Base-by-base conservation (phyloP, 2,113 vertebrate genomes). In the Zeus faber region DNA sequence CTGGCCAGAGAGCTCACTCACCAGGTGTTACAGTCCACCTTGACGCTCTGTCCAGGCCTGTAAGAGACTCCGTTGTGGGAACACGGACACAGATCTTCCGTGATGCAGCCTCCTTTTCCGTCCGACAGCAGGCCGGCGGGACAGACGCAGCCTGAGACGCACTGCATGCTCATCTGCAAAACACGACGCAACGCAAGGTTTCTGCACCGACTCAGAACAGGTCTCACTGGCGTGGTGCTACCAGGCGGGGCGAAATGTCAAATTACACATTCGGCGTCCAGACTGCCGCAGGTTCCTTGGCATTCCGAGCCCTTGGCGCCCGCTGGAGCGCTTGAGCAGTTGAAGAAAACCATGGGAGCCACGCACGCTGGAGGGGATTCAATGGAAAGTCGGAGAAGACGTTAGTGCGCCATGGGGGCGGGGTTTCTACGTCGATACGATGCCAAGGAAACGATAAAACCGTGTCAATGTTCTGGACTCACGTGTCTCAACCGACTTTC, bases 21-120 rank as follows among this genome's bases (percentile, higher is more conserved):
- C 97, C 97, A 98, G 56, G 70, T 92, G 54, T 98, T 98, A 79
- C 97, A 99, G 47, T 92, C 84, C 18, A 91, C 86, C 23, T 76
- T 84, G 41, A 98, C 62, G 14, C 60, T 86, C 48, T 93, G 49
- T 52, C 93, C 95, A 11, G 90, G 71, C 7, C 20, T 51, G 62
- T 93, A 93, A 25, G 9, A 78, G 47, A 82, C 78, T 46, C 89
- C 93, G 3, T 94, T 91, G 71, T 95, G 92, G 68, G 87, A 3
- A 35, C 97, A 99, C 2, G 93, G 91, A 52, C 97, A 99, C 1
- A 89, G 21, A 0, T 89, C 68, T 48, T 76, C 65, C 8, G 81
- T 20, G n/a, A 96, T 58, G 58, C 97, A 99, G 24, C 81, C 70
- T 24, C 93, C 91, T 1, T 82, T 77, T 0, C 88, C 89, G 45